Evolutionary conservation across 1,140 invertebrate genomes (phyloP).

Genomic region (Zaprionus vittiger): DNA sequence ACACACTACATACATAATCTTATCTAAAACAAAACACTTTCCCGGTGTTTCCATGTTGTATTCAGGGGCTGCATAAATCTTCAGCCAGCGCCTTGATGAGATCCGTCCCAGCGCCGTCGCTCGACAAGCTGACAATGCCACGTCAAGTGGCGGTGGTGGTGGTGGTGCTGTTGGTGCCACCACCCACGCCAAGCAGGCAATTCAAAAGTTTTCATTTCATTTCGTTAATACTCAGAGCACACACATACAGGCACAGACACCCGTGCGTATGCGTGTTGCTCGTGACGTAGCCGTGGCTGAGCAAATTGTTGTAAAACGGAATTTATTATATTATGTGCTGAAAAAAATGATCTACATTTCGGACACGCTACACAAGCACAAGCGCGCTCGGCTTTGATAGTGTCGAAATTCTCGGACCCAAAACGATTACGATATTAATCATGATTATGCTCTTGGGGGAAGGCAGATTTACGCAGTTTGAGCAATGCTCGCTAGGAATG

Average conservation of each 20-base stretch:
- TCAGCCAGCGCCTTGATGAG: constrained; percentile 48
- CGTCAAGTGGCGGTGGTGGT: constrained; percentile 65
- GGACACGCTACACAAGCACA: constrained; percentile 7
- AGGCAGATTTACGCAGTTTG: constrained; percentile 36
- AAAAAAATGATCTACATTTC: constrained; percentile 71
- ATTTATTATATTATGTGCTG: constrained; percentile 77
- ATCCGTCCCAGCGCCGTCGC: neutral
- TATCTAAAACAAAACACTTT: constrained; percentile 80
- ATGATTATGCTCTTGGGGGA: constrained; percentile 41
- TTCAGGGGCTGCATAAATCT: constrained; percentile 61
- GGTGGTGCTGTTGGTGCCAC: constrained; percentile 9
- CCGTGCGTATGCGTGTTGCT: constrained; percentile 14
- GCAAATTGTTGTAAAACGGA: constrained; percentile 65
- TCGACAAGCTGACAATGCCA: constrained; percentile 65
- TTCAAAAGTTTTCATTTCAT: constrained; percentile 14
- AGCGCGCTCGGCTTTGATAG: neutral
- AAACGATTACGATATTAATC: constrained; percentile 45
- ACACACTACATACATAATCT: constrained; percentile 57
- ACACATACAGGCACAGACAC: neutral
- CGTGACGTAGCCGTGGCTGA: constrained; percentile 46
- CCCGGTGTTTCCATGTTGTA: constrained; percentile 41
- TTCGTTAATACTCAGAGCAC: neutral
- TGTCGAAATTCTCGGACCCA: constrained; percentile 63
- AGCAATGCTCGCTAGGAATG: constrained; percentile 48
- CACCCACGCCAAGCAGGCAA: constrained; percentile 10